Evolutionary conservation across 2,113 vertebrate species (phyloP), one percentile per base, ranked within the genome.

Genomic region (Marcusenius ussheri): DNA sequence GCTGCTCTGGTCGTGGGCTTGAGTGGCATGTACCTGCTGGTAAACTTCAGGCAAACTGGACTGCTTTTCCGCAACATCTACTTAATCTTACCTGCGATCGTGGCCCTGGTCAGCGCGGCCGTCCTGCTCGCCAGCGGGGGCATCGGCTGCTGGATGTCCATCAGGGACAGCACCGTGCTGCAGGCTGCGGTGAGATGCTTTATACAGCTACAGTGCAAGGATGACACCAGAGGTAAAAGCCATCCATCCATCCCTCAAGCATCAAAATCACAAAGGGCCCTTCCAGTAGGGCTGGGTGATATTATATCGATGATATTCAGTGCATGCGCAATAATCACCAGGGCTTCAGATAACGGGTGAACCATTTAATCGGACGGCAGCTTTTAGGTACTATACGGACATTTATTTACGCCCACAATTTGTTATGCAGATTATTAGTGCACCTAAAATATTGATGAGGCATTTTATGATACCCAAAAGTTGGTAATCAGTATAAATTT

Each of bases 11-110:
- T 92, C 27, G 85, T 94, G 24, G 92, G 84, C 42, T 17, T 94
- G 39, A 51, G 90, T 84, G 94, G 93, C 39, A 0, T 91, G 35
- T 93, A 92, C 89, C 90, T 95, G 62, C 90, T 94, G 90, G 46
- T 93, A 11, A 93, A 89, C 77, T 94, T 90, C 91, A 93, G 3
- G 45, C 85, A 92, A 0, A 90, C 39, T 83, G 83, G 89, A 27
- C 10, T 91, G 3, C 94, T 93, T 62, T 91, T 95, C 19, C 89
- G 91, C 5, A 47, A 92, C 4, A 0, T 3, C n/a, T 92, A 91
- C 90, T 92, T 94, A 83, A 88, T 39, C n/a, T 89, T 95, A 15
- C 93, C 94, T 2, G 93, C 58, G 13, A 0, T 91, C 42, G 3
- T 95, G 35, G 88, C 93, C 4, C 21, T 94, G 1, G 8, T 53